These are phyloP conservation scores for Daboia siamensis DNA, from an alignment of 2,113 vertebrate genomes.

Conservation along the genomic window DNA sequence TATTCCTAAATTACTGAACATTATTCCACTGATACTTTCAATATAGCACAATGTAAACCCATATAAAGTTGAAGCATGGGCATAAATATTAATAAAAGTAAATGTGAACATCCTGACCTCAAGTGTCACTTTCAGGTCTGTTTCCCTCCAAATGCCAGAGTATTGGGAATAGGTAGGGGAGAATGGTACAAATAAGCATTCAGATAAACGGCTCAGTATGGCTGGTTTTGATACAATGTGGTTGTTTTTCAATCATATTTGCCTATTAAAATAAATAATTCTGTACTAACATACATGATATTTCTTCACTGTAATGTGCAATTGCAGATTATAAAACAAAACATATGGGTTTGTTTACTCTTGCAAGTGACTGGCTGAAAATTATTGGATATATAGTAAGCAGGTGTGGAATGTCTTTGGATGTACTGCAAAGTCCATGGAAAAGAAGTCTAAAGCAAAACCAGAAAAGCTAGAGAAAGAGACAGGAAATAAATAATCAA, in stretches of 20 bases:
- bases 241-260: constrained; percentile 27
- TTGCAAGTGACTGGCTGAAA: constrained; percentile 22
- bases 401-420: constrained; percentile 56
- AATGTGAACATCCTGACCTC: constrained; percentile 17
- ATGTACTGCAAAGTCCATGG: constrained; percentile 16
- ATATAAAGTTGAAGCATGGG: neutral
- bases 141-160: constrained; percentile 21
- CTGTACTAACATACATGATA: constrained; percentile 4
- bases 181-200: neutral
- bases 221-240: neutral
- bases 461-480: constrained; percentile 22
- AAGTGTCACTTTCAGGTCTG: constrained; percentile 1
- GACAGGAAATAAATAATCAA: neutral
- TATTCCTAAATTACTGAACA: neutral
- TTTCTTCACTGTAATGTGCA: constrained; percentile 33
- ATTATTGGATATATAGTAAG: constrained; percentile 52
- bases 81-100: constrained; percentile 3
- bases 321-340: constrained; percentile 23
- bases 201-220: neutral
- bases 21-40: neutral
- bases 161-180: neutral
- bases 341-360: constrained; percentile 6
- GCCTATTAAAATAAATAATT: constrained; percentile 11
- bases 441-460: constrained; percentile 2
- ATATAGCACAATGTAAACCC: constrained; percentile 2